Percentiles rank a stretch among this genome's conserved stretches.
Evolutionary conservation across 2,113 vertebrate genomes (phyloP).

Genomic region (Ptyas mucosa): DNA sequence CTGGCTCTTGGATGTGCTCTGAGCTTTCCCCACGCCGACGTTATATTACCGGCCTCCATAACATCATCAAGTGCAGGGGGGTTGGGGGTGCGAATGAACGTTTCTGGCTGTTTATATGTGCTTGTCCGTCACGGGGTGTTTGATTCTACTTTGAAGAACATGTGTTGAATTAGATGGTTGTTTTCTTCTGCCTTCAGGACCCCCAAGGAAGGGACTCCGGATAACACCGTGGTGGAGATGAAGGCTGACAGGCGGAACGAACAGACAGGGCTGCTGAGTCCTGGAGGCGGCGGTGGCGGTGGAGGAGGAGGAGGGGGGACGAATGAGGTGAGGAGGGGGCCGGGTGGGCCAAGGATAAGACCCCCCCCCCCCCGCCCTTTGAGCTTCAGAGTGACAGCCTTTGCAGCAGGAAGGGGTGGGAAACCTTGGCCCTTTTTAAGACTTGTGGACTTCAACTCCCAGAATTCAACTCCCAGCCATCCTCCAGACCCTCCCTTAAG

Average conservation of each 20-base stretch:
- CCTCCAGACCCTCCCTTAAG: too few relatives aligned
- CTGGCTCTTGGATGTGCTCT: not conserved
- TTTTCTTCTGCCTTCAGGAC: slow-evolving; percentile 42
- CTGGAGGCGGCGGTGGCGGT: slow-evolving; percentile 42
- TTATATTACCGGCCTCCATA: not conserved
- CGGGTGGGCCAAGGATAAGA: too few relatives aligned
- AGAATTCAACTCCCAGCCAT: too few relatives aligned
- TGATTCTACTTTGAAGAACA: not conserved
- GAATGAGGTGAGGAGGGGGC: slow-evolving; percentile 66
- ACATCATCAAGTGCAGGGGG: not conserved
- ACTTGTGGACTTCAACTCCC: too few relatives aligned
- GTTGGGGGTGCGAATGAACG: not conserved
- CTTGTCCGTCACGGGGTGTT: not conserved
- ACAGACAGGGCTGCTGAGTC: slow-evolving; percentile 71
- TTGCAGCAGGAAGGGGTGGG: too few relatives aligned
- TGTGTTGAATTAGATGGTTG: not conserved
- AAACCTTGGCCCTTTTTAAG: too few relatives aligned
- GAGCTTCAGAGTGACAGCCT: not conserved
- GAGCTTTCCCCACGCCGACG: not conserved
- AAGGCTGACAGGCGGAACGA: slow-evolving; percentile 76
- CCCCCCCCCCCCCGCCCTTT: too few relatives aligned
- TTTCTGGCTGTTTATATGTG: not conserved
- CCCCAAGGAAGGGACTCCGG: slow-evolving; percentile 56
- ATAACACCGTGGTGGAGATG: slow-evolving; percentile 74
- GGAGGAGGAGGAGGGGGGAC: slow-evolving; percentile 49